These are phyloP conservation scores for Uropsilus gracilis DNA, from an alignment of 2,113 vertebrate species.

Conservation along the genomic window DNA sequence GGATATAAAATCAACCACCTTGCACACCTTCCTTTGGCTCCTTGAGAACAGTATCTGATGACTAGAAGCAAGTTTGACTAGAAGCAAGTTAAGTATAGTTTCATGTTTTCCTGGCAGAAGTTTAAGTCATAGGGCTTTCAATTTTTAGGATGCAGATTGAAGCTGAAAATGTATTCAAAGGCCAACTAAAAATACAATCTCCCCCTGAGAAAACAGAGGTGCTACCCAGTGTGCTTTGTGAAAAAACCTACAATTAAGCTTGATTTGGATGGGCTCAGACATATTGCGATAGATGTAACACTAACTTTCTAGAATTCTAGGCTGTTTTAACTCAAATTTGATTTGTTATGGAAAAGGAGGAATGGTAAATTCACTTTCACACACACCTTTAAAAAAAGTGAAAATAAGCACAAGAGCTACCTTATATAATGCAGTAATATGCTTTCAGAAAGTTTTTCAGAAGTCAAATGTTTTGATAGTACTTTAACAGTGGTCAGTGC, in stretches of 20 bases:
- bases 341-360: not conserved
- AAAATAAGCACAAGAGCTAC: not conserved
- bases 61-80: not conserved
- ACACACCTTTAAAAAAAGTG: not conserved
- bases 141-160: not conserved
- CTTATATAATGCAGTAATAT: not conserved
- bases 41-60: not conserved
- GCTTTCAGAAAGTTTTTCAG: not conserved
- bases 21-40: not conserved
- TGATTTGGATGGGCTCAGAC: not conserved
- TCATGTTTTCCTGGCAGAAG: not conserved
- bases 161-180: slow-evolving; percentile 23
- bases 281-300: not conserved
- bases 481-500: not conserved
- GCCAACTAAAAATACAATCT: not conserved
- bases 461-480: slow-evolving; percentile 27
- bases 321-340: not conserved
- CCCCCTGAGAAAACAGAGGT: not conserved
- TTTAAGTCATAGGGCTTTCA: not conserved
- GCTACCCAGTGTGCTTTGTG: not conserved
- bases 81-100: slow-evolving; percentile 4
- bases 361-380: not conserved
- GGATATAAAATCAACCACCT: not conserved
- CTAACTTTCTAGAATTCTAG: not conserved
- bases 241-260: not conserved